Evolutionary conservation across 1,140 invertebrate species (phyloP).

Genomic region (Drosophila nigromelanica): DNA sequence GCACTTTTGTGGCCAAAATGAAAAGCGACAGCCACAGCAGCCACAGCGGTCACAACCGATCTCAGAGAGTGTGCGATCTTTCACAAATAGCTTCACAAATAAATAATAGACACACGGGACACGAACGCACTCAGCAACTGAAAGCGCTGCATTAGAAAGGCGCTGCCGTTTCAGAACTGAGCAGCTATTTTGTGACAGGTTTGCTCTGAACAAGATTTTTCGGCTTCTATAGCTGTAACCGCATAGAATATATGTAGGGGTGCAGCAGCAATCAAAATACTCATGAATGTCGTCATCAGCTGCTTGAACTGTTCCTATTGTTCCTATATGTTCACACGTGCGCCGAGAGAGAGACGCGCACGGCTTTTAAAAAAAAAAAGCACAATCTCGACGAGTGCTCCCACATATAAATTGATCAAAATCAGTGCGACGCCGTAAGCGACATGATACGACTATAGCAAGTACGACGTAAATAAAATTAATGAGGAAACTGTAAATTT

Average conservation of each 20-base stretch:
- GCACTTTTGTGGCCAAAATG: slow-evolving; percentile 50
- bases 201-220: slow-evolving; percentile 17
- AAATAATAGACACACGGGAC: slow-evolving; percentile 21
- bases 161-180: slow-evolving; percentile 27
- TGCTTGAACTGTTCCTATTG: slow-evolving; percentile 24
- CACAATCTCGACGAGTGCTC: slow-evolving; percentile 30
- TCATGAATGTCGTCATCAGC: slow-evolving; percentile 34
- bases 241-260: slow-evolving; percentile 18
- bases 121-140: slow-evolving; percentile 7
- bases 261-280: slow-evolving; percentile 13
- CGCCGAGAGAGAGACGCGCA: slow-evolving; percentile 12
- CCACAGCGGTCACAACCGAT: neutral
- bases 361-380: slow-evolving; percentile 27
- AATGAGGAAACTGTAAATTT: slow-evolving; percentile 77
- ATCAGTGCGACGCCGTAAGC: slow-evolving; percentile 47
- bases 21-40: slow-evolving; percentile 27
- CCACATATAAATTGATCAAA: slow-evolving; percentile 63
- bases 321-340: slow-evolving; percentile 52
- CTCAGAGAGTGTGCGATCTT: slow-evolving; percentile 31
- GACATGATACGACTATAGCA: slow-evolving; percentile 36
- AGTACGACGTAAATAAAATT: slow-evolving; percentile 49
- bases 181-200: slow-evolving; percentile 31
- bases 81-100: slow-evolving; percentile 24
- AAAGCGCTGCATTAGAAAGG: slow-evolving; percentile 19
- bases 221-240: slow-evolving; percentile 31